Evolutionary conservation across 2,797 vertebrate species (phyloP).

Genomic region (Limnodromus scolopaceus): DNA sequence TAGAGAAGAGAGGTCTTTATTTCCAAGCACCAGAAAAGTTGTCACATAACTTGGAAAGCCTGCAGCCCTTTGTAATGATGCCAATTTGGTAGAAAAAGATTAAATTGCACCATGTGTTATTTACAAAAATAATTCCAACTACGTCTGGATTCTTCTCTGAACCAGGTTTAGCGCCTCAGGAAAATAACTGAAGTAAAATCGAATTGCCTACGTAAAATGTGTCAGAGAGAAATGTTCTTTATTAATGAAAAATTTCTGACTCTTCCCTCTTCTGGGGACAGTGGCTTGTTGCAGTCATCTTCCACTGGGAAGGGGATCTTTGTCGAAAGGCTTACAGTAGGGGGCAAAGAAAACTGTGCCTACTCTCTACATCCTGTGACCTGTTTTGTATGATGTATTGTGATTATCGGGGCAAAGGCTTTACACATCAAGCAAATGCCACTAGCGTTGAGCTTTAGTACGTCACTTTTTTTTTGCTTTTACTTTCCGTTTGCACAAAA

Average conservation of each 20-base stretch:
- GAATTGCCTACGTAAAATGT: neutral
- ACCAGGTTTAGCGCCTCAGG: neutral
- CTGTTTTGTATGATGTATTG: neutral
- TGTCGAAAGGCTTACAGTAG: neutral
- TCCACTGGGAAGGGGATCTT: rapidly evolving
- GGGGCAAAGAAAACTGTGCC: neutral
- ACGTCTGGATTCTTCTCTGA: neutral
- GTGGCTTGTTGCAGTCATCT: neutral
- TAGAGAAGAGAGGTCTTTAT: neutral
- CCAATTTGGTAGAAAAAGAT: constrained; percentile 10
- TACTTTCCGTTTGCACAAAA: neutral
- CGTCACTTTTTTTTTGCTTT: neutral
- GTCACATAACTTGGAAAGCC: constrained; percentile 28
- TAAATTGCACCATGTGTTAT: constrained; percentile 31
- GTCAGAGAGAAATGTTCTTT: neutral
- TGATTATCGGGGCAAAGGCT: neutral
- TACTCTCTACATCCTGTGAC: neutral
- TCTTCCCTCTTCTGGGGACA: neutral
- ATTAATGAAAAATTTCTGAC: neutral
- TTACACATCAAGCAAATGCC: neutral
- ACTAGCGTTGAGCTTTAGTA: neutral
- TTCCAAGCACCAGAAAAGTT: constrained; percentile 1
- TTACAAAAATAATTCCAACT: constrained; percentile 40
- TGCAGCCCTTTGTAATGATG: neutral
- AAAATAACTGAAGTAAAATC: neutral